phyloP scores from a whole-genome alignment of 2,113 vertebrate genomes.

The Ceyx melanurus region DNA sequence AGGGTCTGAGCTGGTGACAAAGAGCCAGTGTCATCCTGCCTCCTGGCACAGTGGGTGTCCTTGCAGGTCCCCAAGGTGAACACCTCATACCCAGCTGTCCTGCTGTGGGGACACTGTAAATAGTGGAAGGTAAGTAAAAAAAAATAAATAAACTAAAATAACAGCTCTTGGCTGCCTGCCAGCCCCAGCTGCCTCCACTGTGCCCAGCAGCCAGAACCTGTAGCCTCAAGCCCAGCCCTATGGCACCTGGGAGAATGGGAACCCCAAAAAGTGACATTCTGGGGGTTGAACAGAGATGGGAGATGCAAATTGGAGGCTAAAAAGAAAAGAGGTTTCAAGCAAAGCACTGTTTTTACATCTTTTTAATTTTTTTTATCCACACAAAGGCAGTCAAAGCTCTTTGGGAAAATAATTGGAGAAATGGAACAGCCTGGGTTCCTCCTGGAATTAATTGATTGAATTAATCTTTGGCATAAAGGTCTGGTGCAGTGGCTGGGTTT shows the following conservation, averaged over 20 bases:
- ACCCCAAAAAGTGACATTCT: background rate
- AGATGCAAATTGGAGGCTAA: background rate
- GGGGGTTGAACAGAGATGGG: background rate
- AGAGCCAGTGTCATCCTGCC: background rate
- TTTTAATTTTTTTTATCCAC: background rate
- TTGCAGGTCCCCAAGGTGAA: background rate
- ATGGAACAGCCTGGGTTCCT: background rate
- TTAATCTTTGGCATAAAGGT: background rate
- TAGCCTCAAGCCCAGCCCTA: background rate
- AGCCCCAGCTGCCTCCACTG: background rate
- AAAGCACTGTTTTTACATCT: fast-evolving
- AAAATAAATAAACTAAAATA: background rate
- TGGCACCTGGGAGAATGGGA: background rate
- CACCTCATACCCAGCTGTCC: background rate
- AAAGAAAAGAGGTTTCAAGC: background rate
- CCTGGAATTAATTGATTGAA: background rate
- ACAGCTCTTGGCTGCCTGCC: background rate
- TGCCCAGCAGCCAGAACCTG: fast-evolving
- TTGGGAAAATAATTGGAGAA: background rate
- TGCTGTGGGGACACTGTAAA: slow-evolving; percentile 28
- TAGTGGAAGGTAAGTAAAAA: background rate
- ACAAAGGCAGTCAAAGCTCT: fast-evolving
- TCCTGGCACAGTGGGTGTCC: fast-evolving
- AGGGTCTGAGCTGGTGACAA: background rate
- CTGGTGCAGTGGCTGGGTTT: background rate